A percentile compares a stretch with the other conserved stretches of the same genome.
These are phyloP conservation scores for Pollenia griseotomentosa DNA, from an alignment of 2,888 invertebrate species.

Conservation along the genomic window DNA sequence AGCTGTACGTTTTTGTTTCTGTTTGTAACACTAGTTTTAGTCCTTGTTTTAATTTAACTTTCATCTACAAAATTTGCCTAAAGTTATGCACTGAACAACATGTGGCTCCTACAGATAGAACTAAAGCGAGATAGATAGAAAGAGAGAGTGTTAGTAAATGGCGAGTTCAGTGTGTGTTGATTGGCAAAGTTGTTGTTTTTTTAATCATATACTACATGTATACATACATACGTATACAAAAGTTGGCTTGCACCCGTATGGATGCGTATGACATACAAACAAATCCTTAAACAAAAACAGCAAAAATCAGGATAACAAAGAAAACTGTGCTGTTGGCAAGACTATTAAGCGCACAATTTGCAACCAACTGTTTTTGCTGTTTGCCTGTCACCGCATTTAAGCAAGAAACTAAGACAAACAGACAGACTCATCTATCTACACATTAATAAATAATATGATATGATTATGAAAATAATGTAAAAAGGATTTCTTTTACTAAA, in stretches of 20 bases:
- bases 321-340: conserved; percentile 59
- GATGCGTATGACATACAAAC: conserved; percentile 45
- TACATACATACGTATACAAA: conserved; percentile 26
- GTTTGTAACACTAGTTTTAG: background rate
- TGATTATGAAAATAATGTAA: background rate
- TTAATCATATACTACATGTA: no score
- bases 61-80: background rate
- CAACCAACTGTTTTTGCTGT: conserved; percentile 71
- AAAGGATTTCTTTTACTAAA: background rate
- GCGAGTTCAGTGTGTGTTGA: conserved; percentile 2
- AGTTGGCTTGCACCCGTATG: background rate
- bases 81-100: background rate
- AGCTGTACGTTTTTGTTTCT: background rate
- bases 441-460: conserved; percentile 2
- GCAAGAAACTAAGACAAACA: conserved; percentile 57
- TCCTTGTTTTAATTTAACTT: background rate
- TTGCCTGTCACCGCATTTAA: conserved; percentile 77
- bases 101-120: background rate
- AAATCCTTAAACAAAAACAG: conserved; percentile 32
- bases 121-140: background rate
- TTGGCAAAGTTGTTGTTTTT: conserved; percentile 4
- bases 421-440: background rate
- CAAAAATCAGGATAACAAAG: conserved; percentile 36
- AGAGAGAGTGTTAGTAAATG: background rate
- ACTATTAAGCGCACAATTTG: conserved; percentile 72